phyloP scores from a whole-genome alignment of 2,888 invertebrate species.

The Meloe dianella region DNA sequence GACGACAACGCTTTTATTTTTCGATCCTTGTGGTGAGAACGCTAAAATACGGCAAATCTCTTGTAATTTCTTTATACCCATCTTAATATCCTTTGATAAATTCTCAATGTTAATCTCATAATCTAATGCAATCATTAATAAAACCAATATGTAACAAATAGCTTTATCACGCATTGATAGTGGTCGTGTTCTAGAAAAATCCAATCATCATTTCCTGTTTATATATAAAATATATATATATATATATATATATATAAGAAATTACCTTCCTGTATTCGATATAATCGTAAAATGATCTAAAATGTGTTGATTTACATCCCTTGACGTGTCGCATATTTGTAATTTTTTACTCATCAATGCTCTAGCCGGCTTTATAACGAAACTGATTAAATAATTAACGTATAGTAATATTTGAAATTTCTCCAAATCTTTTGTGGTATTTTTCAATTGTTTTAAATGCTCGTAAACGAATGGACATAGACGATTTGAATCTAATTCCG shows the following conservation, averaged over 20 bases:
- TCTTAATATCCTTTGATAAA: slow-evolving; percentile 49
- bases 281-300: slow-evolving; percentile 47
- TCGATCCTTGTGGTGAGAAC: slow-evolving; percentile 31
- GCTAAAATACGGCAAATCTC: slow-evolving; percentile 52
- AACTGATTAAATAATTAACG: slow-evolving; percentile 50
- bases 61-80: slow-evolving; percentile 50
- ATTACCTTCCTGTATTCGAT: slow-evolving; percentile 41
- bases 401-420: slow-evolving; percentile 51
- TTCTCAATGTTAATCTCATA: slow-evolving; percentile 49
- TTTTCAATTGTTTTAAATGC: slow-evolving; percentile 39
- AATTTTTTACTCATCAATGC: slow-evolving; percentile 44
- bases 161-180: slow-evolving; percentile 54
- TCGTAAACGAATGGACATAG: slow-evolving; percentile 38
- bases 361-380: slow-evolving; percentile 44
- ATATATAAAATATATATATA: too few species aligned
- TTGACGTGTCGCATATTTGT: slow-evolving; percentile 48
- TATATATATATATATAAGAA: too few species aligned
- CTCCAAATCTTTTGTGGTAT: slow-evolving; percentile 32
- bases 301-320: slow-evolving; percentile 48
- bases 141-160: slow-evolving; percentile 52
- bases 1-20: slow-evolving; percentile 35
- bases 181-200: slow-evolving; percentile 47
- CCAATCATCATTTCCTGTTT: background rate
- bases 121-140: slow-evolving; percentile 49
- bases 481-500: slow-evolving; percentile 35